Evolutionary conservation across 1,140 invertebrate genomes (phyloP).

Genomic region (Zaprionus ornatus): DNA sequence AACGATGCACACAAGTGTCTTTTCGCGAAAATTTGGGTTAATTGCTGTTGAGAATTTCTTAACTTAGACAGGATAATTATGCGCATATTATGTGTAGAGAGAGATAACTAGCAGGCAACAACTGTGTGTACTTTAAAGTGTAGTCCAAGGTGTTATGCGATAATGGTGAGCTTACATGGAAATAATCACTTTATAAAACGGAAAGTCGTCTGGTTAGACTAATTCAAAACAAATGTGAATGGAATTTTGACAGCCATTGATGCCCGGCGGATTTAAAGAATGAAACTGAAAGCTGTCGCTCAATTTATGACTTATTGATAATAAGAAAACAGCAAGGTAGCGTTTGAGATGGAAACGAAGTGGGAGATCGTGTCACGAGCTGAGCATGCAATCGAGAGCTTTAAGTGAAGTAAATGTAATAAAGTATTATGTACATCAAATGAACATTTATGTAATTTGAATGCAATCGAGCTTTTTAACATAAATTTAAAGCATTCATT

Average conservation of each 20-base stretch:
- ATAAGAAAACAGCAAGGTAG: conserved; percentile 32
- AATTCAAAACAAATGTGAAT: not conserved
- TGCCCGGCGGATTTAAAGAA: conserved; percentile 39
- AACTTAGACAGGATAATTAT: conserved; percentile 28
- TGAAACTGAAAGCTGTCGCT: conserved; percentile 47
- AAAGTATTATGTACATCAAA: too few relatives aligned
- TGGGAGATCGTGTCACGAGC: conserved; percentile 10
- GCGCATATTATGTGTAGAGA: not conserved
- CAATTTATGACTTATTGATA: conserved; percentile 24
- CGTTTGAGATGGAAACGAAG: conserved; percentile 13
- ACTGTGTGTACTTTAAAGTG: conserved; percentile 11
- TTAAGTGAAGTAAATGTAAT: not conserved
- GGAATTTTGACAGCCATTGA: conserved; percentile 5
- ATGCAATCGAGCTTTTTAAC: too few relatives aligned
- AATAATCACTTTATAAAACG: not conserved
- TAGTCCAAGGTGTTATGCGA: not conserved
- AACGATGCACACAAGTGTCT: conserved; percentile 4
- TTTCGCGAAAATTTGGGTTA: conserved; percentile 59
- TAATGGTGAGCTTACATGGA: not conserved
- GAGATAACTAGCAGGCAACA: not conserved
- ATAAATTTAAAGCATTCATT: too few relatives aligned
- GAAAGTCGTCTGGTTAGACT: not conserved
- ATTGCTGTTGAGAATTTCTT: conserved; percentile 35
- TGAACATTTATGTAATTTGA: not conserved
- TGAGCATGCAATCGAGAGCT: not conserved